phyloP scores from a whole-genome alignment of 2,888 invertebrate genomes.

The Noctua fimbriata region DNA sequence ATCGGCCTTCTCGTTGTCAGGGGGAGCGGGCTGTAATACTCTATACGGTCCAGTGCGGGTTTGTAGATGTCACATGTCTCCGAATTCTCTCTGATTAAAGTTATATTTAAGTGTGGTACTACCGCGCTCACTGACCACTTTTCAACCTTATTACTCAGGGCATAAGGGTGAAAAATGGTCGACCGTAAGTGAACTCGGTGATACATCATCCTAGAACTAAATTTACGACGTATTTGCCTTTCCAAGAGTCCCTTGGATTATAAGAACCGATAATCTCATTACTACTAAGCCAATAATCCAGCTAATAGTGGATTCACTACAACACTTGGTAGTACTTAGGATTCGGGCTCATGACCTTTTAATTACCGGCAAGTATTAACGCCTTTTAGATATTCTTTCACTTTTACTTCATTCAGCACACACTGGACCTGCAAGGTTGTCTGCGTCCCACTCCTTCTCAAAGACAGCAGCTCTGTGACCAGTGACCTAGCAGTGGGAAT shows the following conservation, averaged over 20 bases:
- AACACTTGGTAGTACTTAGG: constrained; percentile 22
- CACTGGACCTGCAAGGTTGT: background rate
- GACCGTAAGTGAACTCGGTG: background rate
- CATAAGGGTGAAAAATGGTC: background rate
- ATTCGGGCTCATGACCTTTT: constrained; percentile 12
- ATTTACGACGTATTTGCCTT: constrained; percentile 4
- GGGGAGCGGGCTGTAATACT: no score
- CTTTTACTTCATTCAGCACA: background rate
- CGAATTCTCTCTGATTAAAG: background rate
- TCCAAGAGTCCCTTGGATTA: constrained; percentile 3
- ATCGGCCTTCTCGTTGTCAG: background rate
- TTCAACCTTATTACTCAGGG: background rate
- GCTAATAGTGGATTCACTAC: constrained; percentile 19
- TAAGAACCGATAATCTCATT: constrained; percentile 47
- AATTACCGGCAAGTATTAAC: background rate
- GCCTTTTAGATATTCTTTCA: background rate
- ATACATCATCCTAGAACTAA: background rate
- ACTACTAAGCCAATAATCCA: constrained; percentile 44
- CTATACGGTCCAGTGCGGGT: no score
- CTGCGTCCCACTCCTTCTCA: background rate
- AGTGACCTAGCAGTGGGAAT: background rate
- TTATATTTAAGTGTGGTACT: background rate
- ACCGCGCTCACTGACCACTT: background rate
- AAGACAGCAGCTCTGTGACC: background rate
- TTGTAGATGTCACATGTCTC: background rate